A percentile compares a stretch with the other conserved stretches of the same genome.
phyloP scores from a whole-genome alignment of 2,113 vertebrate species.

The Helogale parvula region DNA sequence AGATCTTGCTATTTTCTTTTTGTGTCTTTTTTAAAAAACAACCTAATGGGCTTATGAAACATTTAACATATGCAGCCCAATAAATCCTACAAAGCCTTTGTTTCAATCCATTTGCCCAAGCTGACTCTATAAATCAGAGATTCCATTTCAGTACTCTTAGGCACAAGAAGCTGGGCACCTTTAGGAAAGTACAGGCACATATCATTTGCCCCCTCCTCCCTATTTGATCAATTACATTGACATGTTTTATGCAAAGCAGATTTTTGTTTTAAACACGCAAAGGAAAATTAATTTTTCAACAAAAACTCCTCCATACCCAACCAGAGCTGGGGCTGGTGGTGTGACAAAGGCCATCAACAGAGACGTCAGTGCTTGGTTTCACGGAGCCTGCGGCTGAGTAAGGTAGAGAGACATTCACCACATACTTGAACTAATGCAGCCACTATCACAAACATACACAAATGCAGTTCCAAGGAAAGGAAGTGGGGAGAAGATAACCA shows the following conservation, averaged over 20 bases:
- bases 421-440: accelerated
- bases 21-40: background rate
- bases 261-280: background rate
- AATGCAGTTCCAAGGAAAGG: background rate
- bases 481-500: background rate
- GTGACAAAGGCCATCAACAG: background rate
- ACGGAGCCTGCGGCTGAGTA: background rate
- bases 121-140: background rate
- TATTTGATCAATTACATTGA: background rate
- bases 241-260: background rate
- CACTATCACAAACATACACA: background rate
- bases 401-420: background rate
- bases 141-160: accelerated
- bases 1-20: background rate
- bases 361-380: background rate
- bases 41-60: background rate
- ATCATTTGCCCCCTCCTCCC: background rate
- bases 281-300: background rate
- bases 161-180: background rate
- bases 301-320: background rate
- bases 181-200: background rate
- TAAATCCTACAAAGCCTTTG: background rate
- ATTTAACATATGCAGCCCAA: background rate
- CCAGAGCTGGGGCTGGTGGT: background rate
- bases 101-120: background rate